These are phyloP conservation scores for Cydia fagiglandana DNA, from an alignment of 1,140 invertebrate species.

Conservation along the genomic window DNA sequence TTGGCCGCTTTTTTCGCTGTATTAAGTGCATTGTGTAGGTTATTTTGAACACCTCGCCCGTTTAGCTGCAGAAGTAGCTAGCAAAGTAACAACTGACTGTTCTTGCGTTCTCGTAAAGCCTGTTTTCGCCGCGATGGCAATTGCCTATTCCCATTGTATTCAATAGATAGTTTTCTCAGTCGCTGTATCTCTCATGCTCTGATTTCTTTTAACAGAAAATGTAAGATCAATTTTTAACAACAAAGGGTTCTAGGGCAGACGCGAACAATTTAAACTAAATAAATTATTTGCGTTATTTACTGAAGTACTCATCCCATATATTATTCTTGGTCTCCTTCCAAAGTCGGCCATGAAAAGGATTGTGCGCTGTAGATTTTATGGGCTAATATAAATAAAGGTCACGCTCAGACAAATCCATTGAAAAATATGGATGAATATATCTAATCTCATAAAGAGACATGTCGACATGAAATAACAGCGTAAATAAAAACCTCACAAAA, in stretches of 20 bases:
- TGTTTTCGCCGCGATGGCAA: not conserved
- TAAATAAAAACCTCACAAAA: no score
- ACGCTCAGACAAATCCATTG: not conserved
- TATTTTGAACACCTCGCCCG: no score
- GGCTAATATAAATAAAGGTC: constrained; percentile 11
- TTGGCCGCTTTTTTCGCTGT: no score
- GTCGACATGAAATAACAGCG: no score
- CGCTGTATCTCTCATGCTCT: not conserved
- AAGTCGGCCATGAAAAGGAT: constrained; percentile 2
- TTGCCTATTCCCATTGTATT: not conserved
- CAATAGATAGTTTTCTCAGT: constrained; percentile 6
- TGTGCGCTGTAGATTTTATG: not conserved
- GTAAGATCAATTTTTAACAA: not conserved
- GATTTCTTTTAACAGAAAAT: not conserved
- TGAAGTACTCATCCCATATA: not conserved
- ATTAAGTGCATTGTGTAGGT: no score
- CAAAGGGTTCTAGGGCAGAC: not conserved
- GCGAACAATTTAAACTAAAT: constrained; percentile 3
- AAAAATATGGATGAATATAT: not conserved
- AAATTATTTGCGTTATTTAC: not conserved
- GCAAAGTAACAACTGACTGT: no score
- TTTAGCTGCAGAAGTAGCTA: no score
- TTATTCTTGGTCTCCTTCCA: constrained; percentile 14
- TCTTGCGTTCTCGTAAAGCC: not conserved
- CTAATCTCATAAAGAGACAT: no score